These are phyloP conservation scores for Drosophila bipectinata DNA, from an alignment of 1,140 invertebrate genomes.

Conservation along the genomic window DNA sequence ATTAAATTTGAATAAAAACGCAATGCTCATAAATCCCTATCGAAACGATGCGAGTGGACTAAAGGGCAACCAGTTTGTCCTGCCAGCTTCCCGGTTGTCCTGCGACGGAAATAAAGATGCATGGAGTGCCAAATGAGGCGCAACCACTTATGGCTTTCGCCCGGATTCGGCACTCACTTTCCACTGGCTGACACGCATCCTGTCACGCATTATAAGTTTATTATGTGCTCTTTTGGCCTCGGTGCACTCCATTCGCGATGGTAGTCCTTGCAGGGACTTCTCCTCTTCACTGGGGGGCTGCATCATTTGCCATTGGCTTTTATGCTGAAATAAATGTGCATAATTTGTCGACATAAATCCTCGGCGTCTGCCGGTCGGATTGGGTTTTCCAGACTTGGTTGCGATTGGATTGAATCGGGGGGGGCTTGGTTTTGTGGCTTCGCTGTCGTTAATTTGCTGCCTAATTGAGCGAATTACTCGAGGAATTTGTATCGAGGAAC, in stretches of 20 bases:
- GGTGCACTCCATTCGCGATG: slow-evolving; percentile 26
- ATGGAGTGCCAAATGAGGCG: slow-evolving; percentile 64
- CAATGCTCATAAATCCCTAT: slow-evolving; percentile 57
- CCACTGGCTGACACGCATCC: slow-evolving; percentile 38
- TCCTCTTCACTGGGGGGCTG: slow-evolving; percentile 6
- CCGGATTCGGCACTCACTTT: slow-evolving; percentile 23
- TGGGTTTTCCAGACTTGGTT: slow-evolving; percentile 9
- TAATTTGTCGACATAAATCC: slow-evolving; percentile 68
- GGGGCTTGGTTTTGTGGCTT: slow-evolving; percentile 10
- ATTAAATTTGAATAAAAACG: slow-evolving; percentile 80
- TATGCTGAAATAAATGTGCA: slow-evolving; percentile 69
- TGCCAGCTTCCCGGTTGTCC: background rate
- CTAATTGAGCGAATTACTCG: slow-evolving; percentile 49
- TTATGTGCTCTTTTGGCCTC: slow-evolving; percentile 58
- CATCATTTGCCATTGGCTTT: slow-evolving; percentile 38
- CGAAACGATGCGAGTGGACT: background rate
- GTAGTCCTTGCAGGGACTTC: slow-evolving; percentile 1
- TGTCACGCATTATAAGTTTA: slow-evolving; percentile 69
- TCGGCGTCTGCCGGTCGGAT: slow-evolving; percentile 22
- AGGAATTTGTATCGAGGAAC: slow-evolving; percentile 7
- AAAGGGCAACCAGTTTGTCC: background rate
- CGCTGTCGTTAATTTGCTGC: slow-evolving; percentile 56
- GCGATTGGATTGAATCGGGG: slow-evolving; percentile 10
- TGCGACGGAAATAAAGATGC: slow-evolving; percentile 51
- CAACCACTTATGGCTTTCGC: slow-evolving; percentile 54